Base-by-base conservation (phyloP, 2,888 invertebrate species). In the Pseudoips prasinana region DNA sequence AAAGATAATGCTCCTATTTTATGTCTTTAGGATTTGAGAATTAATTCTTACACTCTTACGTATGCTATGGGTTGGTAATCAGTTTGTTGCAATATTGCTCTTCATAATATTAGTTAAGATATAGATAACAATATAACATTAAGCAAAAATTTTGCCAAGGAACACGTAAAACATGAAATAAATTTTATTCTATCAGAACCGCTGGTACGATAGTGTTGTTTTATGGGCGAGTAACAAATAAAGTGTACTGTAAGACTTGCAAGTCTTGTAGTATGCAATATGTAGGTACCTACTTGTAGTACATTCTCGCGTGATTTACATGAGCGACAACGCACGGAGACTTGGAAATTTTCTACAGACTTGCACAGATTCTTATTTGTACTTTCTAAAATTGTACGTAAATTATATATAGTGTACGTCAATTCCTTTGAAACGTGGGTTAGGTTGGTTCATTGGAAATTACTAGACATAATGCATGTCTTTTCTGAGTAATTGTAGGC, bases 251-350 rank as follows among this genome's bases (percentile, higher is more conserved):
- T 39, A 46, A 37, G 46, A 49, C 43, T 39, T 27, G 42, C 36
- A 47, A 35, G 45, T 46, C 45, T 20, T 20, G 20, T 5, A 14
- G 14, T 14, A 14, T 14, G 14, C 14, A 14, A 14, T n/a, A 14
- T 3, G 14, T 14, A 14, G 3, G 14, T 14, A 35, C 45, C 42
- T 33, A 47, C 49, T 51, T 34, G 47, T 33, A 32, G 59, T 60
- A 47, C 54, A 46, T 39, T 41, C 37, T 39, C 44, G 35, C 42
- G 68, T 74, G 73, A 75, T 73, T 73, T 75, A 74, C 67, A 67
- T 57, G 50, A 66, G 51, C 57, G 58, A 68, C 65, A 66, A 64
- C 58, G 59, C 54, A 61, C 26, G 29, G 24, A 40, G 57, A 66
- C 59, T 58, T 39, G 41, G 45, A 59, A 64, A 63, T 63, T 20